Percentiles rank a stretch among this genome's conserved stretches.
phyloP scores from a whole-genome alignment of 1,140 invertebrate genomes.

The Melipona quadrifasciata region DNA sequence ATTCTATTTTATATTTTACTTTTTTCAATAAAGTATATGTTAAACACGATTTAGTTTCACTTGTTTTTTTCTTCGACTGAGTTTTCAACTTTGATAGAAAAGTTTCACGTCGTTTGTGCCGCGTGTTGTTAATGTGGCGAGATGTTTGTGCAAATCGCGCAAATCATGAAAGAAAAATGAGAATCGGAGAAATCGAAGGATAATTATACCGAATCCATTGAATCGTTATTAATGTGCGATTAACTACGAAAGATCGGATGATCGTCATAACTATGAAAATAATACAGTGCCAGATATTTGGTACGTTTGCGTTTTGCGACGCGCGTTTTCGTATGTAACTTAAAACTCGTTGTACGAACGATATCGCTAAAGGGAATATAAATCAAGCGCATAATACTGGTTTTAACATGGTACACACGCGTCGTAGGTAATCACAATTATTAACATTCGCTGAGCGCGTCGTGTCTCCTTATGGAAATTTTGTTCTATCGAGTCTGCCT shows the following conservation, averaged over 20 bases:
- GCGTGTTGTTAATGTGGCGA: no score
- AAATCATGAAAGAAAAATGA: no score
- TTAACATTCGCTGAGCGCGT: neutral
- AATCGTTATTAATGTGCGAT: neutral
- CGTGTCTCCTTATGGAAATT: neutral
- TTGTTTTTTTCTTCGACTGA: no score
- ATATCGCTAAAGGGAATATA: neutral
- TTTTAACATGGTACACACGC: neutral
- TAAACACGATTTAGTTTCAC: no score
- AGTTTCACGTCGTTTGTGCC: no score
- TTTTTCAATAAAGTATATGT: no score
- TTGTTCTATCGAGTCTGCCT: neutral
- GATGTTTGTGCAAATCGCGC: constrained; percentile 10
- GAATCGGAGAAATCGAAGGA: neutral
- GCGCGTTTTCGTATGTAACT: neutral
- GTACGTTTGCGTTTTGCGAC: neutral
- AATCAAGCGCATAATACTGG: neutral
- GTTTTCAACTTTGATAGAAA: no score
- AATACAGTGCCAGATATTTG: neutral
- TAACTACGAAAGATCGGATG: no score
- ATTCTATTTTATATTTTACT: no score
- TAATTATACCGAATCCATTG: neutral
- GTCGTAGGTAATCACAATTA: neutral
- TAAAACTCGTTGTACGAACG: neutral
- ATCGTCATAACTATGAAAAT: no score